These are phyloP conservation scores for Colaptes auratus DNA, from an alignment of 2,113 vertebrate species.

Conservation along the genomic window DNA sequence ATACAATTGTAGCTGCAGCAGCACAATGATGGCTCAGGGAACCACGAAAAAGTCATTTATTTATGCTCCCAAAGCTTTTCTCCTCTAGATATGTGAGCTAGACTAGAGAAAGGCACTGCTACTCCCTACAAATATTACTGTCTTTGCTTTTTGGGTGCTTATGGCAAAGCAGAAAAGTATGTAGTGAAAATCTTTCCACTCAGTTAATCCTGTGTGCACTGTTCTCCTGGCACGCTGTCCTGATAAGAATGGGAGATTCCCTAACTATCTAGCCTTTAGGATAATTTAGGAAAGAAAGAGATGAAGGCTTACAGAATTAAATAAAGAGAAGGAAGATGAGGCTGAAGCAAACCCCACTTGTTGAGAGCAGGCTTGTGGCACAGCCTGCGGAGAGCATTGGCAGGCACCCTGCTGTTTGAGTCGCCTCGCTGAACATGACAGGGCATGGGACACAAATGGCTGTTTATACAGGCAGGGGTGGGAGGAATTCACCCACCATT, in stretches of 20 bases:
- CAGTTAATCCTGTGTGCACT: neutral
- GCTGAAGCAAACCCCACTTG: neutral
- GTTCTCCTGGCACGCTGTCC: neutral
- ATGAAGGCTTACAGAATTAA: neutral
- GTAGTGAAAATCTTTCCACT: neutral
- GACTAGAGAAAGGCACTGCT: neutral
- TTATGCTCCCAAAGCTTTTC: neutral
- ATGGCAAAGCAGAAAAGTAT: neutral
- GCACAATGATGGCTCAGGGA: neutral
- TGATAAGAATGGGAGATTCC: neutral
- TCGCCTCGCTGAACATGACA: fast-evolving
- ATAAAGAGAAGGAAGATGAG: neutral
- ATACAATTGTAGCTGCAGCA: neutral
- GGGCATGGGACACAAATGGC: neutral
- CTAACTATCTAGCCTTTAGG: neutral
- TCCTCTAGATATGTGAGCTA: neutral
- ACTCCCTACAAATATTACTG: neutral
- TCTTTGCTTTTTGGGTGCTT: neutral
- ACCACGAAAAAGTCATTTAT: neutral
- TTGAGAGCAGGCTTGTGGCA: neutral
- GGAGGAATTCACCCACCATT: neutral
- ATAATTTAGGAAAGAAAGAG: neutral
- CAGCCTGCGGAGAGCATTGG: neutral
- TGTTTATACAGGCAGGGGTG: neutral
- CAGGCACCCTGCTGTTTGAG: neutral